A percentile compares a stretch with the other conserved stretches of the same genome.
Evolutionary conservation across 2,888 invertebrate genomes (phyloP).

Genomic region (Oligia latruncula): DNA sequence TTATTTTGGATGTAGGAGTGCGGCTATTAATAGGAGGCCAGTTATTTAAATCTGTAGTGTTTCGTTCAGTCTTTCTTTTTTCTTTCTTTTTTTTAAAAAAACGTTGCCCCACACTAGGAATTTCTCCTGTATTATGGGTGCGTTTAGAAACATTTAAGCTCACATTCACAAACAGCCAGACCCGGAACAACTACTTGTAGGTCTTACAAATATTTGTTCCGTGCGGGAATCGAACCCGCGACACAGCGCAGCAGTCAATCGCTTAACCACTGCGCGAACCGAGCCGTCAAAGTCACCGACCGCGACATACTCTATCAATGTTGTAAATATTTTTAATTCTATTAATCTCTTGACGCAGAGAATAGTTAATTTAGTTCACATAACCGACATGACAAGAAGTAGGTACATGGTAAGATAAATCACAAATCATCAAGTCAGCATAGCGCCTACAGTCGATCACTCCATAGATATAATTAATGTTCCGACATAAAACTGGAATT

Average conservation of each 20-base stretch:
- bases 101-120: no score
- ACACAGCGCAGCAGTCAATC: no score
- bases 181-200: no score
- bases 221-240: no score
- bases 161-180: no score
- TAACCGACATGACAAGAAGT: conserved; percentile 14
- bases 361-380: conserved; percentile 27
- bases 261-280: no score
- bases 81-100: no score
- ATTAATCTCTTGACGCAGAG: conserved; percentile 38
- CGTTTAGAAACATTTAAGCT: no score
- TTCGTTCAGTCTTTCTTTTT: conserved; percentile 31
- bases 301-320: conserved; percentile 28
- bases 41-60: conserved; percentile 56
- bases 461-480: conserved; percentile 71
- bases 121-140: no score
- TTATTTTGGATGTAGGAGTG: conserved; percentile 46
- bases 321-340: conserved; percentile 55
- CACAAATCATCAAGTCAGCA: conserved; percentile 50
- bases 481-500: conserved; percentile 79
- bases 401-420: conserved; percentile 34
- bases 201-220: no score
- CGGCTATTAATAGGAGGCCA: conserved; percentile 50
- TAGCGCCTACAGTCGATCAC: conserved; percentile 55
- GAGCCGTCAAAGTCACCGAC: conserved; percentile 27